Conservation (phyloP, 2,113 vertebrate genomes). For the Climacteris rufus region DNA sequence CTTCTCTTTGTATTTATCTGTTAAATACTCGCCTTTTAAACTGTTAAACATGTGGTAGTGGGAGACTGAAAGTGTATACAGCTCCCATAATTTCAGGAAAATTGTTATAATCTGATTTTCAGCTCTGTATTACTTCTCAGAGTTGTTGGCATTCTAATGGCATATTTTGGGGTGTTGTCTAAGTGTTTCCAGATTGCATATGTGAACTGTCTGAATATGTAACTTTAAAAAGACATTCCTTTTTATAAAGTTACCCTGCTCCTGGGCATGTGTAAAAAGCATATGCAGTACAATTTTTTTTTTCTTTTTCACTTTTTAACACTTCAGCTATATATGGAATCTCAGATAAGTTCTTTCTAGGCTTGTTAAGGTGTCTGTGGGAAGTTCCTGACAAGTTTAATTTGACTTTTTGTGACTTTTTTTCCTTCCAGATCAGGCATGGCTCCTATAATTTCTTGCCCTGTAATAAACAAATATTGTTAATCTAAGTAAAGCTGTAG, state of each 20-base stretch:
- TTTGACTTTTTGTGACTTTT: neutral
- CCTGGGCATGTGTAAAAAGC: neutral
- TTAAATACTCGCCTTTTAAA: neutral
- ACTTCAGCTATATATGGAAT: slow-evolving; percentile 5
- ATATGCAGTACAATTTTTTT: neutral
- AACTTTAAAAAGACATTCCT: neutral
- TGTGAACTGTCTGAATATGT: neutral
- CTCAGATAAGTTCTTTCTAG: slow-evolving; percentile 1
- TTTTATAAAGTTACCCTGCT: neutral
- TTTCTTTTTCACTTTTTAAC: neutral
- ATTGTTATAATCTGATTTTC: neutral
- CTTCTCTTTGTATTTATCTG: neutral
- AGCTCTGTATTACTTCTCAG: neutral
- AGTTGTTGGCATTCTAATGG: neutral
- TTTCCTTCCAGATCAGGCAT: neutral
- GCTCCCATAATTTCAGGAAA: neutral
- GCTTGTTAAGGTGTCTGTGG: neutral
- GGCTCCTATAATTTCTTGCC: neutral
- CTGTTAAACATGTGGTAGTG: accelerated
- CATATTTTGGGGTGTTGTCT: neutral
- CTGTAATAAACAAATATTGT: neutral
- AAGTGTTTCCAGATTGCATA: neutral
- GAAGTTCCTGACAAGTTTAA: neutral
- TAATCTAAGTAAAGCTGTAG: neutral
- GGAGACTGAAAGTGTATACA: neutral